Base-by-base conservation (phyloP, 2,797 vertebrate species). In the Sebastes vulpes region DNA sequence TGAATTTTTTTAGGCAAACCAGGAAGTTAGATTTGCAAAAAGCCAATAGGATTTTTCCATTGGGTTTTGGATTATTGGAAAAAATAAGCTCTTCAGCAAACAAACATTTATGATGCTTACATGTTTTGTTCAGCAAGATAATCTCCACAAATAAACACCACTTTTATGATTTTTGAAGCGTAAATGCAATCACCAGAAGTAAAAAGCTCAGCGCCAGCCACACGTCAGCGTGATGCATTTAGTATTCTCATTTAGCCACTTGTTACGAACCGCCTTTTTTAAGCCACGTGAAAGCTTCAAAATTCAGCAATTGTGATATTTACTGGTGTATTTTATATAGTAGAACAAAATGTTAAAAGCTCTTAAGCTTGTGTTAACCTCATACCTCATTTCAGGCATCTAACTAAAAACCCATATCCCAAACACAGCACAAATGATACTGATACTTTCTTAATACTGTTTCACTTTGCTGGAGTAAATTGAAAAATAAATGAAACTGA, bases 261-360 rank as follows among this genome's bases (percentile, higher is more conserved):
- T 42, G 38, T 42, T 42, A 42, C 0, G 0, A 38, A 38, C 12
- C 0, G 12, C 38, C 38, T 16, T 6, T 42, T 42, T 16, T 14
- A 14, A 42, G 38, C 0, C 38, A 6, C 0, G 2, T 42, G 0
- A 42, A 42, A 1, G 38, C 38, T 42, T 42, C 2, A 42, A 42
- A 42, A 42, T 6, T 42, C 38, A 42, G 28, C 38, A 6, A 14
- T 0, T 42, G 11, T 0, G 38, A 42, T 16, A 0, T 42, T 42
- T 38, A 14, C 35, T 42, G 38, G 0, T 0, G 12, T 14, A 38
- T 38, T 42, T 42, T 42, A 42, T 42, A 16, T 42, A 0, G 0
- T 42, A 16, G 38, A 42, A 42, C 14, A 42, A 42, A 3, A 8
- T 0, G 16, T 18, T 18, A 46, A 46, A 46, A 46, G 0, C 14